Base-by-base conservation (phyloP, 2,888 invertebrate genomes). In the Epirrhoe alternata region DNA sequence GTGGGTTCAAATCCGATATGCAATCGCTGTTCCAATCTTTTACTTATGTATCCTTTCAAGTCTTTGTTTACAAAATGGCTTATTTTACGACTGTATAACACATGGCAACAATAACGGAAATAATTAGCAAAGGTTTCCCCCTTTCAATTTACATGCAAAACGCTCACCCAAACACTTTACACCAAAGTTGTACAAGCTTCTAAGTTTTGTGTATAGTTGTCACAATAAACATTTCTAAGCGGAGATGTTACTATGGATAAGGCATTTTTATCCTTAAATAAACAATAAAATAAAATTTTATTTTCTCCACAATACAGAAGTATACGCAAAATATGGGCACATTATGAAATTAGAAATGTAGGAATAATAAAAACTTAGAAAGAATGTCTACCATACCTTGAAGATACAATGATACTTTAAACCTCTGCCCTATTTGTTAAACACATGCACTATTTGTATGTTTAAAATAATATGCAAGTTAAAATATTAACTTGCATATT, bases 181-280 rank as follows among this genome's bases (percentile, higher is more conserved):
- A 55, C 54, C 17, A 53, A 63, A 67, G 59, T 67, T 56, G 56
- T 30, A 52, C 60, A 62, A 56, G 49, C 55, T 58, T 50, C 56
- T 50, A 68, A 68, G 68, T 64, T 68, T 58, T 33, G 33, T 53
- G 52, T 63, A 54, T 68, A 68, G 64, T 64, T 68, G 68, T 61
- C 64, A 64, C 68, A 68, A 71, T 73, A 71, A 71, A 73, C 73
- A 71, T 65, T 59, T 62, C 68, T 42, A 42, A 12, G 38, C 38
- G 12, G 38, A 42, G 38, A 42, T 12, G 12, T 12, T 42, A 4
- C 38, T 42, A 42, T 42, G 38, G 38, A 42, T 10, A 4, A 12
- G 38, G 38, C 38, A 42, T 12, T 12, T 42, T 3, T 42, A 4
- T 42, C 1, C 12, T 1, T 10, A 38, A 7, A 1, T 10, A 42